Percentiles rank a stretch among this genome's conserved stretches.
phyloP scores from a whole-genome alignment of 2,113 vertebrate genomes.

The Macroglossus sobrinus region DNA sequence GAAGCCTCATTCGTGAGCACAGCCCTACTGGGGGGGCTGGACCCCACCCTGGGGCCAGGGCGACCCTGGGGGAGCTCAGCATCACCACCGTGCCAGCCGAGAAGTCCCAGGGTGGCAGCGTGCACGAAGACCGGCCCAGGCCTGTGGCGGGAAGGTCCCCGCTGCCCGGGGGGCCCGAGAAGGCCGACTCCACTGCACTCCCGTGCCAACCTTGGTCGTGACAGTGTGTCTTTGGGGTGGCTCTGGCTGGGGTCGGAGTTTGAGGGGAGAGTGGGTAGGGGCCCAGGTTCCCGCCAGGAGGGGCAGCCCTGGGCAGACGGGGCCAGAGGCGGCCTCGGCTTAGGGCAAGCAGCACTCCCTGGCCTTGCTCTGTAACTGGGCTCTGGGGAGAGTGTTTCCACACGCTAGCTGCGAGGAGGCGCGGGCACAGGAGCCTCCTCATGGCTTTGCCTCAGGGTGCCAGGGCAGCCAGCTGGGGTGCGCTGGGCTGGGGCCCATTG shows the following conservation, averaged over 20 bases:
- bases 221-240: neutral
- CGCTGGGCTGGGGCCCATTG: neutral
- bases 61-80: neutral
- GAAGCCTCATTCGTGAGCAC: neutral
- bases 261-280: neutral
- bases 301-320: neutral
- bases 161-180: neutral
- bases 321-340: neutral
- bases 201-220: neutral
- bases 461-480: neutral
- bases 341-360: neutral
- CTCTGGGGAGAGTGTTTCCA: conserved; percentile 18
- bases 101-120: neutral
- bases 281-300: neutral
- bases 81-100: neutral
- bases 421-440: neutral
- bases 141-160: neutral
- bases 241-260: neutral
- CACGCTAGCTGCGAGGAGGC: neutral
- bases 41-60: neutral
- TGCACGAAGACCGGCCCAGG: neutral
- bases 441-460: neutral
- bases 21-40: neutral
- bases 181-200: neutral
- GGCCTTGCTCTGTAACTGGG: conserved; percentile 17